phyloP scores from a whole-genome alignment of 92 coral and sea anemone genomes.

The Zoanthus sociatus region DNA sequence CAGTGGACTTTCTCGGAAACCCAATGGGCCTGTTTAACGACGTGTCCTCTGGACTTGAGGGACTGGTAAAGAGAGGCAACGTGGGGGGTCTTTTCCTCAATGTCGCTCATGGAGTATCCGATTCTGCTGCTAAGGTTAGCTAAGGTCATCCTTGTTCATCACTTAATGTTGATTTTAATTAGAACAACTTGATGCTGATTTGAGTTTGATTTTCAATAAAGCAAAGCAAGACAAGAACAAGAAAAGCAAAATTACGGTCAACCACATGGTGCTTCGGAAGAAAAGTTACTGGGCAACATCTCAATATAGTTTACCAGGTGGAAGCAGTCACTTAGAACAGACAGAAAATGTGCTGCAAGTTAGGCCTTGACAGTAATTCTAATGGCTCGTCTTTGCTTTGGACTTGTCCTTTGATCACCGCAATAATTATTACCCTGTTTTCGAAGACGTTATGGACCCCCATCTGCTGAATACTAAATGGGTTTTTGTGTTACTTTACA shows the following conservation, averaged over 20 bases:
- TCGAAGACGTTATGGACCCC: background rate
- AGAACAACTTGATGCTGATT: too few species aligned
- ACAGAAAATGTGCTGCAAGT: too few species aligned
- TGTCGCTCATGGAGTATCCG: slow-evolving; percentile 98
- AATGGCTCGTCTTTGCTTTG: background rate
- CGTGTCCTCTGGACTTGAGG: slow-evolving; percentile 97
- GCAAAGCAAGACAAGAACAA: too few species aligned
- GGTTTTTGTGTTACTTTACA: too few species aligned
- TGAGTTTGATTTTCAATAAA: too few species aligned
- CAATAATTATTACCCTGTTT: background rate
- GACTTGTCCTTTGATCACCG: background rate
- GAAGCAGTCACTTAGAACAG: too few species aligned
- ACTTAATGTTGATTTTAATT: background rate
- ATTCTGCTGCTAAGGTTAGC: slow-evolving; percentile 95
- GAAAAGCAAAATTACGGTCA: too few species aligned
- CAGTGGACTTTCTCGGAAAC: slow-evolving; percentile 96
- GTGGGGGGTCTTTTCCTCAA: slow-evolving; percentile 94
- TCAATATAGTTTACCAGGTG: too few species aligned
- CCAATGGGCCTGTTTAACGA: slow-evolving; percentile 98
- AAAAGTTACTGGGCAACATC: too few species aligned
- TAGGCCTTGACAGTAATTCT: too few species aligned
- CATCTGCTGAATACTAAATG: background rate
- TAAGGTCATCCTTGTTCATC: background rate
- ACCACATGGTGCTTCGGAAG: too few species aligned
- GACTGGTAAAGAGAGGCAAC: slow-evolving; percentile 95